Evolutionary conservation across 2,888 invertebrate species (phyloP).

Genomic region (Pseudanteris insignis): DNA sequence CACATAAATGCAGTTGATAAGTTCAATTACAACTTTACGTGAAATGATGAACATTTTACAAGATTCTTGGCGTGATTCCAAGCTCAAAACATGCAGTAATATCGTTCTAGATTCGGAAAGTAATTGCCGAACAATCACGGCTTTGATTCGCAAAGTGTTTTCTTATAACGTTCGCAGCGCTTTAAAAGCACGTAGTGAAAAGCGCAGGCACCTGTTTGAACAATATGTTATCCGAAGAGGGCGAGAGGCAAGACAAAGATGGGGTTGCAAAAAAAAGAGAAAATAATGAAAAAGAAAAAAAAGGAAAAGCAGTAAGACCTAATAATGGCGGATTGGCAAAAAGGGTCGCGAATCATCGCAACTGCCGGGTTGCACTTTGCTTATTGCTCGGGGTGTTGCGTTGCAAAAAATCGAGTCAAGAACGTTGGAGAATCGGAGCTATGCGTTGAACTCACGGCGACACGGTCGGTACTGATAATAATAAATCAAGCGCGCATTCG

Average conservation of each 20-base stretch:
- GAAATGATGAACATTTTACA: too few species aligned
- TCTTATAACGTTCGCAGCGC: conserved; percentile 31
- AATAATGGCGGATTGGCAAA: conserved; percentile 35
- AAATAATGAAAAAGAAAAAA: conserved; percentile 21
- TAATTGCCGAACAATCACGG: conserved; percentile 31
- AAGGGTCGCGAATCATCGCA: conserved; percentile 29
- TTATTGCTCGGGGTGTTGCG: conserved; percentile 35
- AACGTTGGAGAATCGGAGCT: conserved; percentile 10
- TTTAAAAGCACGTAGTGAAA: conserved; percentile 32
- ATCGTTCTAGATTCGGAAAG: conserved; percentile 37
- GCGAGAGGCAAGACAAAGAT: too few species aligned
- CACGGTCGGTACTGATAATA: too few species aligned
- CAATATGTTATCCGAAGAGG: conserved; percentile 39
- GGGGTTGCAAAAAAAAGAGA: conserved; percentile 25
- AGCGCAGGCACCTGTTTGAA: conserved; percentile 38
- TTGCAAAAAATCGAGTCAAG: conserved; percentile 16
- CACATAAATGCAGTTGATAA: too few species aligned
- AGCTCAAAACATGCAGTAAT: conserved; percentile 21
- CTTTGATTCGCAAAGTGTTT: conserved; percentile 41
- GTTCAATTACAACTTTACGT: too few species aligned
- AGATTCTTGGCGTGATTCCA: conserved; percentile 19
- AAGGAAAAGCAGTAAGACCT: conserved; percentile 32
- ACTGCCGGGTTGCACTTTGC: conserved; percentile 42
- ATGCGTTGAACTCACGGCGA: too few species aligned
- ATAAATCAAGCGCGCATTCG: too few species aligned